Conservation (phyloP, 2,888 invertebrate species). For the Rambutsinella grinnellia region DNA sequence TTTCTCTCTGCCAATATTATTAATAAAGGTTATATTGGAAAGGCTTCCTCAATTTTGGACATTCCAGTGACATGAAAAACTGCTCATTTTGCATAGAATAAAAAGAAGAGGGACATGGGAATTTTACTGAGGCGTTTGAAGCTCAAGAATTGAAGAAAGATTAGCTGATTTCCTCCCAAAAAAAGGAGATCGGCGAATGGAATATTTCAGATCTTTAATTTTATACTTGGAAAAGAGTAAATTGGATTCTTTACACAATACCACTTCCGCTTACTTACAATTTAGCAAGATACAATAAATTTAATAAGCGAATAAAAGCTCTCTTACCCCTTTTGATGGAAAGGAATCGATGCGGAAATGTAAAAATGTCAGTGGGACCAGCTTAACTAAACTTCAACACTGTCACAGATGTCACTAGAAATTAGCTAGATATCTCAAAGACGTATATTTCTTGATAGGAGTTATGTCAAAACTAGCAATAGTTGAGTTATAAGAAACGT, state of each 20-base stretch:
- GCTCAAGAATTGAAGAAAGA: not conserved
- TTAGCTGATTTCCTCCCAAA: not conserved
- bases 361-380: not conserved
- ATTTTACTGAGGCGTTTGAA: not conserved
- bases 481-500: too few relatives aligned
- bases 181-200: too few relatives aligned
- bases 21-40: conserved; percentile 3
- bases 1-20: not conserved
- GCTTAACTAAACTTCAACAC: not conserved
- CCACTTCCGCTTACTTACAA: too few relatives aligned
- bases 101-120: too few relatives aligned
- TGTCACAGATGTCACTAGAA: not conserved
- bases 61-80: conserved; percentile 24
- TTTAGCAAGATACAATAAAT: too few relatives aligned
- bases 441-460: too few relatives aligned
- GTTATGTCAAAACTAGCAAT: too few relatives aligned
- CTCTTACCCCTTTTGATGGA: not conserved
- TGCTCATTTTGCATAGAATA: not conserved
- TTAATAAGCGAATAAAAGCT: too few relatives aligned
- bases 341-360: not conserved
- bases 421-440: too few relatives aligned
- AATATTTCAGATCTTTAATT: too few relatives aligned
- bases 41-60: conserved; percentile 9
- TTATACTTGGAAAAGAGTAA: too few relatives aligned
- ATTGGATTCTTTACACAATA: too few relatives aligned